Evolutionary conservation across 2,888 invertebrate genomes (phyloP).

Genomic region (Lochmaea capreae): DNA sequence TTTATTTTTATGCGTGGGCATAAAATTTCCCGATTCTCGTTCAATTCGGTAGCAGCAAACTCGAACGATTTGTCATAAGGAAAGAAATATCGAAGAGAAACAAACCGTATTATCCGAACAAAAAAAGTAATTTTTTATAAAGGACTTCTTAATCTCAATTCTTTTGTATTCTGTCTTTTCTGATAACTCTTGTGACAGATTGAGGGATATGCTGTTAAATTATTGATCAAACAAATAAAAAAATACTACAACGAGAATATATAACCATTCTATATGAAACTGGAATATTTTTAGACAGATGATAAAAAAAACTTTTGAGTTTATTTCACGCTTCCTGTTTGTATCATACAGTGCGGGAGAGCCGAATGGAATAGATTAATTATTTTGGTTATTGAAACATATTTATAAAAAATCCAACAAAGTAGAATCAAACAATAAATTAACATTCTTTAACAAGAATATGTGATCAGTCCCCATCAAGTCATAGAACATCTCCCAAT

Average conservation of each 20-base stretch:
- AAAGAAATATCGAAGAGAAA: slow-evolving; percentile 29
- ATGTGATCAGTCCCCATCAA: too few relatives aligned
- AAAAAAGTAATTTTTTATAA: slow-evolving; percentile 33
- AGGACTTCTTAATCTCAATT: slow-evolving; percentile 32
- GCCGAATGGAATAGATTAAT: too few relatives aligned
- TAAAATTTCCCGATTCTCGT: slow-evolving; percentile 25
- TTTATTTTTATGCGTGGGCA: slow-evolving; percentile 7
- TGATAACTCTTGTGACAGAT: slow-evolving; percentile 33
- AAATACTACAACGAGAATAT: not conserved
- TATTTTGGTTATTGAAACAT: too few relatives aligned
- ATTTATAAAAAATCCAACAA: too few relatives aligned
- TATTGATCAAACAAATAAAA: slow-evolving; percentile 22
- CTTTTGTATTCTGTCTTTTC: slow-evolving; percentile 29
- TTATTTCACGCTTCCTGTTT: too few relatives aligned
- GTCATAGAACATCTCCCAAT: too few relatives aligned
- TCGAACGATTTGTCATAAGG: slow-evolving; percentile 31
- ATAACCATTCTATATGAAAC: too few relatives aligned
- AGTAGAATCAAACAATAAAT: too few relatives aligned
- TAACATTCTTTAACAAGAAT: too few relatives aligned
- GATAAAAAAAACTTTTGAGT: too few relatives aligned
- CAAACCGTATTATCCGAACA: slow-evolving; percentile 31
- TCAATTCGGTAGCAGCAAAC: slow-evolving; percentile 13
- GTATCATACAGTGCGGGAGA: too few relatives aligned
- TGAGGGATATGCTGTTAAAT: slow-evolving; percentile 27
- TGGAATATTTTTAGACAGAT: too few relatives aligned